phyloP scores from a whole-genome alignment of 2,888 invertebrate genomes.

The Amphipoea oculea region DNA sequence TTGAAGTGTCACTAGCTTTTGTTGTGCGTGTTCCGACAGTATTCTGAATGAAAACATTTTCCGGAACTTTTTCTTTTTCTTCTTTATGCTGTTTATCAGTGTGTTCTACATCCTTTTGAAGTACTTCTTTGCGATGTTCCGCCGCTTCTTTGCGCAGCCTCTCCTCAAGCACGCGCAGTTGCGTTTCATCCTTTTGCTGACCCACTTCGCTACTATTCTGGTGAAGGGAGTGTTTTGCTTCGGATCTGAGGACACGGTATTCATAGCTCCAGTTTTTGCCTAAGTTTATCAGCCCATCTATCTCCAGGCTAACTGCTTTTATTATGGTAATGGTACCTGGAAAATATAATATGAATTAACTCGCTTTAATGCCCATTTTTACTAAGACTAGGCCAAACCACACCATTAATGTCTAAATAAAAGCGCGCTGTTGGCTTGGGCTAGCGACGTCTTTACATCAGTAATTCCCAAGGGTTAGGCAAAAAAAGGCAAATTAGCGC shows the following conservation, averaged over 20 bases:
- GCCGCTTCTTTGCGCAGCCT: background rate
- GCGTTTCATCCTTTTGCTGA: background rate
- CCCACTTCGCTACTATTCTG: background rate
- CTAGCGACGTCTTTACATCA: no score
- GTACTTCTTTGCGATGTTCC: background rate
- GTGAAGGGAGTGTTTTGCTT: background rate
- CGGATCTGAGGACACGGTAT: slow-evolving; percentile 48
- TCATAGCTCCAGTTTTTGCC: slow-evolving; percentile 74
- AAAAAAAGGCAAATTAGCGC: no score
- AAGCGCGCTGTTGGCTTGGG: no score
- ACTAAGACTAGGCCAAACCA: background rate
- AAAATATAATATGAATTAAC: slow-evolving; percentile 10
- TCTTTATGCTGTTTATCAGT: background rate
- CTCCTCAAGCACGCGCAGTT: background rate
- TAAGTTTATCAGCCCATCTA: slow-evolving; percentile 73
- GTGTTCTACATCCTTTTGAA: background rate
- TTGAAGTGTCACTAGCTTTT: background rate
- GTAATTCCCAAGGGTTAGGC: no score
- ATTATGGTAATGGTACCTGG: slow-evolving; percentile 30
- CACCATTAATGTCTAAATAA: no score
- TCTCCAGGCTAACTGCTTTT: slow-evolving; percentile 62
- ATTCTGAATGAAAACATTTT: background rate
- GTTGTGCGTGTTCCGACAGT: background rate
- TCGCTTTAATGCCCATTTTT: background rate
- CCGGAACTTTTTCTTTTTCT: background rate